Evolutionary conservation across 2,797 vertebrate species (phyloP), one percentile per base, ranked within the genome.

Genomic region (Molossus alvarezi): DNA sequence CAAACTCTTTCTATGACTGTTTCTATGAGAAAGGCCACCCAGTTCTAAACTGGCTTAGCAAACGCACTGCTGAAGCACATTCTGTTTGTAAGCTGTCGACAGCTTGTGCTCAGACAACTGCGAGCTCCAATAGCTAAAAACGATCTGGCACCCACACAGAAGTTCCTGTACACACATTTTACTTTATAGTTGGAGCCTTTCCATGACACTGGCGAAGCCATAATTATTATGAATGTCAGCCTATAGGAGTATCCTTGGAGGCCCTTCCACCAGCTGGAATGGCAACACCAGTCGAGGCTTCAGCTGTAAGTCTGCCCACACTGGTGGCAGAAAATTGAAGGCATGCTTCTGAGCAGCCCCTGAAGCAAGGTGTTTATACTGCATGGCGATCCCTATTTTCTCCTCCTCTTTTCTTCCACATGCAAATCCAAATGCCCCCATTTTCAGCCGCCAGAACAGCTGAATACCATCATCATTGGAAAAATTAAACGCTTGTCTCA

Each of bases 371-470:
- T 1, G 6, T 79, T 95, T 67, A 15, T 79, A 57, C 48, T 82
- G 83, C 84, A 75, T 18, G 55, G 51, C 53, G 60, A 65, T 62
- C 95, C 41, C 71, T 95, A 37, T 90, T 80, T 51, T 29, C 27
- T 69, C 55, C 73, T 96, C 51, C 62, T 96, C 55, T 57, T 88
- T 94, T 87, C 80, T 93, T 67, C 92, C 77, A 92, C 48, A 48
- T 37, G 83, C 90, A 96, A 45, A 88, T 90, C 80, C 97, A 97
- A 97, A 97, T 62, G 55, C 33, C 83, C 65, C 27, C 82, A 81
- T 90, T 65, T 64, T 90, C 60, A 75, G 90, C 75, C 71, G 53
- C 67, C 73, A 93, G 60, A 89, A 97, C 76, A 94, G 92, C 75
- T 95, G 94, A 89, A 88, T 91, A 87, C 21, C 83, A 3, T 91